These are phyloP conservation scores for Andricus curvator DNA, from an alignment of 2,888 invertebrate genomes.

Conservation along the genomic window DNA sequence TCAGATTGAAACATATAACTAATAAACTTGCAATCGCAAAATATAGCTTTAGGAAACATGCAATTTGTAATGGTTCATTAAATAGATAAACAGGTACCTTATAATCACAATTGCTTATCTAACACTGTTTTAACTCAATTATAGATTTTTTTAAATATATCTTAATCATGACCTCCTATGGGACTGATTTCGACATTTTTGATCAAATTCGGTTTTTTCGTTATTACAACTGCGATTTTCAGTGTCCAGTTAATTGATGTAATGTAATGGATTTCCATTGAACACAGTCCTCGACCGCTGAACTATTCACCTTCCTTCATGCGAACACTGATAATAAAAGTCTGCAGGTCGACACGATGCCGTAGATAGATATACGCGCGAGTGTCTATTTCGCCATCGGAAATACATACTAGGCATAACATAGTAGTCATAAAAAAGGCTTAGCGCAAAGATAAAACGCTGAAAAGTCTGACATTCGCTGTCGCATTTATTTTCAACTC, in stretches of 20 bases:
- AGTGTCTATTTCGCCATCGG: slow-evolving; percentile 32
- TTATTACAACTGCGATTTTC: neutral
- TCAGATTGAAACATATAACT: neutral
- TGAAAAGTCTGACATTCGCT: slow-evolving; percentile 4
- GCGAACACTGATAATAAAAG: slow-evolving; percentile 30
- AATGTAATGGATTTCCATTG: slow-evolving; percentile 22
- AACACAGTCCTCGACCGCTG: neutral
- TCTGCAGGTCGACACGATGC: slow-evolving; percentile 33
- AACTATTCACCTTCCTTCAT: slow-evolving; percentile 38
- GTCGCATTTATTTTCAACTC: slow-evolving; percentile 7
- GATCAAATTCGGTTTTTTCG: neutral
- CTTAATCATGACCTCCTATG: neutral
- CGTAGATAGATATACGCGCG: slow-evolving; percentile 35
- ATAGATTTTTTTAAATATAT: neutral
- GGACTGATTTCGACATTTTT: neutral
- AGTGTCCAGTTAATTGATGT: slow-evolving; percentile 13
- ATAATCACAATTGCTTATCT: slow-evolving; percentile 7
- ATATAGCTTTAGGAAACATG: neutral
- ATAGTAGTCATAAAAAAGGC: slow-evolving; percentile 1
- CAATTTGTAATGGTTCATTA: neutral
- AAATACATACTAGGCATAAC: slow-evolving; percentile 32
- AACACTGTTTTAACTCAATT: slow-evolving; percentile 3
- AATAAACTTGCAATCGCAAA: neutral
- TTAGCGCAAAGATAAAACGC: neutral
- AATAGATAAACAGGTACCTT: slow-evolving; percentile 10